A percentile compares a stretch with the other conserved stretches of the same genome.
Conservation (phyloP, 2,888 invertebrate genomes). For the Gasteruption jaculator region DNA sequence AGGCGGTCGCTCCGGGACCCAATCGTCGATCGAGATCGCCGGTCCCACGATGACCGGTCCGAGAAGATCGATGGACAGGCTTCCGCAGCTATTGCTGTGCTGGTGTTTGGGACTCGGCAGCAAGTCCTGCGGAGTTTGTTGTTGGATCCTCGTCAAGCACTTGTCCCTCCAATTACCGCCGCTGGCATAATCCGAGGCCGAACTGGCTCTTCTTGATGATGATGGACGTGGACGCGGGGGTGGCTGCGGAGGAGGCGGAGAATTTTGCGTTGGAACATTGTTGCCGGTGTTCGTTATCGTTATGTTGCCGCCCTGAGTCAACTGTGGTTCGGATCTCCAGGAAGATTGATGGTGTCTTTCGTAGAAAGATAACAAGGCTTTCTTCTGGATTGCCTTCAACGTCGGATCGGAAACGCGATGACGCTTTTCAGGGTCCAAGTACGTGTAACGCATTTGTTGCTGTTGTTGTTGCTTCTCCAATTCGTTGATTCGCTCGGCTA, state of each 20-base stretch:
- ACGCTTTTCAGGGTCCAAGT: conserved; percentile 69
- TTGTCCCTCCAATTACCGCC: conserved; percentile 51
- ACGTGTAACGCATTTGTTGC: conserved; percentile 61
- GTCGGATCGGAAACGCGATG: conserved; percentile 70
- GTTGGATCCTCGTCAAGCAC: conserved; percentile 32
- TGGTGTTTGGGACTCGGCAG: conserved; percentile 52
- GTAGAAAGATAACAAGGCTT: conserved; percentile 76
- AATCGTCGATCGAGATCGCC: conserved; percentile 63
- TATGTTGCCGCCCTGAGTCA: conserved; percentile 45
- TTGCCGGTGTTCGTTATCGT: too few species aligned
- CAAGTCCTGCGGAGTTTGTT: conserved; percentile 28
- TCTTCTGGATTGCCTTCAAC: conserved; percentile 77
- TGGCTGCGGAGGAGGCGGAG: conserved; percentile 40
- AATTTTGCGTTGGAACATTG: conserved; percentile 27
- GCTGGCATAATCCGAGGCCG: conserved; percentile 65
- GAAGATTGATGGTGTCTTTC: conserved; percentile 61
- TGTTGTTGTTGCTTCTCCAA: conserved; percentile 45
- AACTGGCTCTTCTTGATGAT: conserved; percentile 61
- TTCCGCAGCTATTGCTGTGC: conserved; percentile 60
- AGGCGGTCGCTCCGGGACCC: conserved; percentile 72
- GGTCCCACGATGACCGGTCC: conserved; percentile 63
- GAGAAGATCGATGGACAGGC: conserved; percentile 56
- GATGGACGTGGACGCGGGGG: conserved; percentile 52
- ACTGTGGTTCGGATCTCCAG: conserved; percentile 61
- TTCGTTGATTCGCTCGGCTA: conserved; percentile 56